Base-by-base conservation (phyloP, 2,888 invertebrate genomes). In the Lampropteryx suffumata region DNA sequence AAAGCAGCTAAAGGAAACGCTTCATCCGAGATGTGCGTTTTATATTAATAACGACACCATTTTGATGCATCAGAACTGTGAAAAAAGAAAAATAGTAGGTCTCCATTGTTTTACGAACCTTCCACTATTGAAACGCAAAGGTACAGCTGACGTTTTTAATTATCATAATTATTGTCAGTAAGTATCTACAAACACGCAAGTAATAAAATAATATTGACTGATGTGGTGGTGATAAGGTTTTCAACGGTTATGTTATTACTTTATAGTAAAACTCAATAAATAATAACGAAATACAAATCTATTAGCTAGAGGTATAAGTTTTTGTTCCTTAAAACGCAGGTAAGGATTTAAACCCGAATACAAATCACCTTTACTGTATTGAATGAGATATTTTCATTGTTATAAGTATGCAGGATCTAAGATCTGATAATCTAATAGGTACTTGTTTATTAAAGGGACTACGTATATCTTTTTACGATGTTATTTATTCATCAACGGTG, bases 81-180 rank as follows among this genome's bases (percentile, higher is more conserved):
- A 21, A 33, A 40, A 45, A 30, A 17, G 26, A 36, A 52, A 48
- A 51, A 43, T 48, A 33, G 32, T 26, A 48, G 48, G 48, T 45
- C 44, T 41, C 40, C 44, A 53, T 53, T 53, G 48, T 53, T 53
- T 35, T 24, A 43, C 29, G 34, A 52, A 47, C 37, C 47, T 39
- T 47, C 42, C 13, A 49, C 33, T 29, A 29, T 39, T 33, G 39
- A 39, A 43, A 50, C 37, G 27, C 39, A 24, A 39, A 37, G 29
- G 35, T 26, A 35, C 32, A 26, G 32, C 24, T 52, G 41, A 43
- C 47, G 46, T 44, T 42, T 35, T 50, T 55, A 59, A 50, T 59
- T 49, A 55, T 50, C 30, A 57, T 51, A 42, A 50, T 49, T 49
- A 55, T 40, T 48, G 44, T 41, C 32, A 42, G 48, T 59, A 29